A percentile compares a stretch with the other conserved stretches of the same genome.
Conservation (phyloP, 2,113 vertebrate species). For the Aviceda subcristata region DNA sequence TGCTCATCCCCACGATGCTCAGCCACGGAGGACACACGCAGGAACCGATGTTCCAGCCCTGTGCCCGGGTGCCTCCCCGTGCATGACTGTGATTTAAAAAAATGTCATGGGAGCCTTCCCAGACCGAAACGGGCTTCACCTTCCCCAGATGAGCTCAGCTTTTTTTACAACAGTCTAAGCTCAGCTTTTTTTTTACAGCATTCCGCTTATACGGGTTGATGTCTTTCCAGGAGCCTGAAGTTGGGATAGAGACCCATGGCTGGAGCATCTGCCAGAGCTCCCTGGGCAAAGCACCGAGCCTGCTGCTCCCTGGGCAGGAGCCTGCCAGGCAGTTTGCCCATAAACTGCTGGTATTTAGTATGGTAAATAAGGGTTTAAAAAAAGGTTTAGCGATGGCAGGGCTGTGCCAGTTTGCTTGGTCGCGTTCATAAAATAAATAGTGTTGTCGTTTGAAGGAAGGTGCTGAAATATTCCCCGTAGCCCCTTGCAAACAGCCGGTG, state of each 20-base stretch:
- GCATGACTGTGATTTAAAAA: not conserved
- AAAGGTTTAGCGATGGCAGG: not conserved
- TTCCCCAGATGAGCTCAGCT: not conserved
- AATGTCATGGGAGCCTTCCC: not conserved
- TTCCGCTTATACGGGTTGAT: accelerated
- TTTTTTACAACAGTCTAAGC: not conserved
- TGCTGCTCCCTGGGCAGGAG: not conserved
- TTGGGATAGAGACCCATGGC: not conserved
- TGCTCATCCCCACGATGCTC: not conserved
- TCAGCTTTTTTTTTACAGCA: not conserved
- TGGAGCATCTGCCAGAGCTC: not conserved
- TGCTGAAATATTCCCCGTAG: not conserved
- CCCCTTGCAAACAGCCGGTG: not conserved
- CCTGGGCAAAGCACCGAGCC: not conserved
- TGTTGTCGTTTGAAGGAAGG: not conserved
- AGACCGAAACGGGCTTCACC: not conserved
- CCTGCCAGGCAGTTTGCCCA: not conserved
- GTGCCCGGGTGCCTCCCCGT: not conserved
- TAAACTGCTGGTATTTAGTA: not conserved
- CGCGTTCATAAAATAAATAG: not conserved
- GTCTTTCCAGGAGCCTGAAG: not conserved
- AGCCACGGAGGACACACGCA: accelerated
- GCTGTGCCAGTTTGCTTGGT: not conserved
- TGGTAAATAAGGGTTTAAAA: not conserved
- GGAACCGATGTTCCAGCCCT: not conserved